Evolutionary conservation across 2,888 invertebrate genomes (phyloP).

Genomic region (Hesperia comma): DNA sequence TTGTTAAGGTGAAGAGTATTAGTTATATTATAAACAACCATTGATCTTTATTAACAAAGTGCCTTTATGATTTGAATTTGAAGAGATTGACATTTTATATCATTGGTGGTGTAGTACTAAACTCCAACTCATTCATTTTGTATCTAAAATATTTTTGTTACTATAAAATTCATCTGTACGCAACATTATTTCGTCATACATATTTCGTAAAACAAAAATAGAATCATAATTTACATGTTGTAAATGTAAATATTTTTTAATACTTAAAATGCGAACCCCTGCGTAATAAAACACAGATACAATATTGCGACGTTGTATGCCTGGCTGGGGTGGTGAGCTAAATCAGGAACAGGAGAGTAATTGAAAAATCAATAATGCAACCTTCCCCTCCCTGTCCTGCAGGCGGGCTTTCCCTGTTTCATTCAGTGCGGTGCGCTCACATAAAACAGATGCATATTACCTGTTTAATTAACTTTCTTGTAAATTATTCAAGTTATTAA

Average conservation of each 20-base stretch:
- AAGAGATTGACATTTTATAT: constrained; percentile 26
- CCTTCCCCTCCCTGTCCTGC: constrained; percentile 34
- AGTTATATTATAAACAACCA: not conserved
- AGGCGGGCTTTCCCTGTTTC: constrained; percentile 27
- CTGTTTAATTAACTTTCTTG: constrained; percentile 10
- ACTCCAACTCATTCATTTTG: constrained; percentile 41
- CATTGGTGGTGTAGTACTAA: constrained; percentile 25
- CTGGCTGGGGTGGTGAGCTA: constrained; percentile 13
- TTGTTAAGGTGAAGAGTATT: too few relatives aligned
- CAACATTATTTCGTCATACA: constrained; percentile 12
- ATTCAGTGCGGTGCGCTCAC: constrained; percentile 21
- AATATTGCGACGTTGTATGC: constrained; percentile 15
- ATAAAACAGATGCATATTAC: constrained; percentile 24
- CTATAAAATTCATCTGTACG: constrained; percentile 4
- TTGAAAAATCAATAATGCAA: constrained; percentile 36
- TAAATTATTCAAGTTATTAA: not conserved
- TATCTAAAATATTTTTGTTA: constrained; percentile 33
- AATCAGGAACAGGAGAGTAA: constrained; percentile 35
- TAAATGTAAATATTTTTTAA: constrained; percentile 3
- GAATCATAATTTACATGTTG: constrained; percentile 9
- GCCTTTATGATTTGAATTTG: constrained; percentile 39
- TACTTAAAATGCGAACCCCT: constrained; percentile 1
- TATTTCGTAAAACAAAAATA: not conserved
- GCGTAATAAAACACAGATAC: constrained; percentile 9
- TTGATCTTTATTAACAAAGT: constrained; percentile 9